Conservation (phyloP, 2,797 vertebrate genomes). For the Masticophis lateralis region DNA sequence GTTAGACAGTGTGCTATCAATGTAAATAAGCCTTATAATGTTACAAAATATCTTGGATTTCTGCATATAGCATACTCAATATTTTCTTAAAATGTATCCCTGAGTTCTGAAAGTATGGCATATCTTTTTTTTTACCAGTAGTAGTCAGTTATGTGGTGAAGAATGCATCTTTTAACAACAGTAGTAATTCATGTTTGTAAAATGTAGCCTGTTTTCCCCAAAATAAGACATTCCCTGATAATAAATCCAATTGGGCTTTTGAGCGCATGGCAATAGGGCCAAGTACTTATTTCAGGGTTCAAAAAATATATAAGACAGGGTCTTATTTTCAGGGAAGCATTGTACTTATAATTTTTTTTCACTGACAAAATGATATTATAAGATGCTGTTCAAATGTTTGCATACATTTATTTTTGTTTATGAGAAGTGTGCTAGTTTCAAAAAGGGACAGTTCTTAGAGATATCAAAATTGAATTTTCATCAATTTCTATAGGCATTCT, state of each 20-base stretch:
- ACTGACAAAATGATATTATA: neutral
- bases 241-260: no score
- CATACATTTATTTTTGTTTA: neutral
- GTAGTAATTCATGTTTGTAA: neutral
- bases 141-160: neutral
- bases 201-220: neutral
- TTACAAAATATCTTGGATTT: neutral
- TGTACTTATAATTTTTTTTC: neutral
- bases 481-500: constrained; percentile 13
- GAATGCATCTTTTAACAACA: neutral
- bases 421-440: constrained; percentile 9
- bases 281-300: no score
- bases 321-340: no score
- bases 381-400: neutral
- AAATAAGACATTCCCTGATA: no score
- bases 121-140: neutral
- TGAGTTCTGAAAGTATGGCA: no score
- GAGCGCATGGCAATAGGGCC: no score
- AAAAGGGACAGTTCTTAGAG: neutral
- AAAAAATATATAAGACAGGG: no score
- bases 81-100: neutral
- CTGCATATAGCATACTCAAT: neutral
- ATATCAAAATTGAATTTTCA: constrained; percentile 12
- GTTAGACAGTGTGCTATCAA: neutral
- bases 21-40: neutral